A percentile compares a stretch with the other conserved stretches of the same genome.
These are phyloP conservation scores for Cairina moschata DNA, from an alignment of 2,113 vertebrate species.

Conservation along the genomic window DNA sequence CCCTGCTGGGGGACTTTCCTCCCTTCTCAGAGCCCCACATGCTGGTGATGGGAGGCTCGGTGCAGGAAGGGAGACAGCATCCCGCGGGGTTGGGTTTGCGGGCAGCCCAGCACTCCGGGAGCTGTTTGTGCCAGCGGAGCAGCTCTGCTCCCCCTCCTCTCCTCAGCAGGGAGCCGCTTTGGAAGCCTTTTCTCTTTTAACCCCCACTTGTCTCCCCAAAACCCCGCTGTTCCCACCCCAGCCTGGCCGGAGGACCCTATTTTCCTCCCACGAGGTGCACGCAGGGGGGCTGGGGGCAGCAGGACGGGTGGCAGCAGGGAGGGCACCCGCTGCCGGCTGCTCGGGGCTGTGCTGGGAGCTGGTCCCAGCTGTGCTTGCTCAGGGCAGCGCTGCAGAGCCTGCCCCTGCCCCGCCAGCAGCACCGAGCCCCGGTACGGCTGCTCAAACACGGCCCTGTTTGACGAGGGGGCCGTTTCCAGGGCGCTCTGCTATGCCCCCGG, in stretches of 20 bases:
- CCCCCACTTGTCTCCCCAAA: not conserved
- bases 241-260: not conserved
- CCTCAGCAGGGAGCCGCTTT: not conserved
- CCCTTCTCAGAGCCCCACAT: fast-evolving
- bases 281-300: not conserved
- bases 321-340: not conserved
- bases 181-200: not conserved
- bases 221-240: not conserved
- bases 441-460: not conserved
- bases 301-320: not conserved
- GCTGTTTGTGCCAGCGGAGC: not conserved
- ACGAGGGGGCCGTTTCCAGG: not conserved
- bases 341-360: fast-evolving
- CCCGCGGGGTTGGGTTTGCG: not conserved
- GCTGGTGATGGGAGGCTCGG: not conserved
- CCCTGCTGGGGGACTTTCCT: not conserved
- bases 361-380: fast-evolving
- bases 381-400: not conserved
- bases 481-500: not conserved
- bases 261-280: not conserved
- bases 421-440: not conserved
- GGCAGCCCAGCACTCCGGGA: fast-evolving
- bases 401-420: not conserved
- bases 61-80: fast-evolving
- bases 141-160: not conserved